Percentiles rank a stretch among this genome's conserved stretches.
Evolutionary conservation across 2,113 vertebrate species (phyloP).

Genomic region (Rhinoderma darwinii): DNA sequence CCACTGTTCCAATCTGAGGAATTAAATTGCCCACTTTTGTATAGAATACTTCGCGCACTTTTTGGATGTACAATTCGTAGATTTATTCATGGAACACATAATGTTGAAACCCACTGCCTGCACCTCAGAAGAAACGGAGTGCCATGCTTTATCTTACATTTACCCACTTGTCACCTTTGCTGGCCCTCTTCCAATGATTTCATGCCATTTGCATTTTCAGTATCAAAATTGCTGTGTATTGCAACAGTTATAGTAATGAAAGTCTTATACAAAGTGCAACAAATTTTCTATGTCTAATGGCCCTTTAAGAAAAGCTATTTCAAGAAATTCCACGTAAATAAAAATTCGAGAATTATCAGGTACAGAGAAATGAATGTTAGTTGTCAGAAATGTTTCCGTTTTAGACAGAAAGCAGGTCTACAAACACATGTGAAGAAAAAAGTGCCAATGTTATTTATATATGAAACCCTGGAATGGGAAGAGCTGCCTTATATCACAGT

Average conservation of each 20-base stretch:
- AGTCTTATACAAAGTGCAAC: too few relatives aligned
- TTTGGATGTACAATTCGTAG: too few relatives aligned
- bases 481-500: slow-evolving; percentile 27
- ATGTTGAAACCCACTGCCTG: too few relatives aligned
- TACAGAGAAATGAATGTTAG: slow-evolving; percentile 6
- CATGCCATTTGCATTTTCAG: neutral
- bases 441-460: neutral
- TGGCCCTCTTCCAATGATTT: neutral
- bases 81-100: too few relatives aligned
- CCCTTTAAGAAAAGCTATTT: neutral
- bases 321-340: neutral
- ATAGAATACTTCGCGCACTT: too few relatives aligned
- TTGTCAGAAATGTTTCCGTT: slow-evolving; percentile 28
- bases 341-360: neutral
- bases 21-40: too few relatives aligned
- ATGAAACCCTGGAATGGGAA: slow-evolving; percentile 9
- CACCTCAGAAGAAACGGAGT: too few relatives aligned
- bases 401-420: slow-evolving; percentile 10
- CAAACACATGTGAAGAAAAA: neutral
- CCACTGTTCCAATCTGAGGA: too few relatives aligned
- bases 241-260: neutral
- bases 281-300: neutral
- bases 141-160: too few relatives aligned
- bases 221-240: neutral
- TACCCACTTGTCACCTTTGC: neutral